Evolutionary conservation across 2,797 vertebrate species (phyloP).

Genomic region (Rhyacichthys aspro): DNA sequence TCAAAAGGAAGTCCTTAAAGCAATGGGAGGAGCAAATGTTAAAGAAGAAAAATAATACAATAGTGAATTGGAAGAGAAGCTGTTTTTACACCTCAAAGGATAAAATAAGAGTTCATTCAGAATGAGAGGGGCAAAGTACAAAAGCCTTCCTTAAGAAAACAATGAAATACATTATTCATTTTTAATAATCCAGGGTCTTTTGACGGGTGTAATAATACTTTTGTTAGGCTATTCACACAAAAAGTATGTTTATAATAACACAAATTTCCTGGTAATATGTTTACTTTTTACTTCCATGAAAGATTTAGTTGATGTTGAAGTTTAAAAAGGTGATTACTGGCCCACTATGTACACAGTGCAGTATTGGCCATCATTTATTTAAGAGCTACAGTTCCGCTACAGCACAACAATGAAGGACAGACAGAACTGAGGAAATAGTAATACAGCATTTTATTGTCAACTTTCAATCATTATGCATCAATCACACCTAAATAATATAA

Average conservation of each 20-base stretch:
- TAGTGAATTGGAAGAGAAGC: no score
- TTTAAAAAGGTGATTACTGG: slow-evolving; percentile 3
- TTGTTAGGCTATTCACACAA: no score
- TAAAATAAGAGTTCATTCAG: no score
- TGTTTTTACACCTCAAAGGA: no score
- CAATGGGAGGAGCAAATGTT: slow-evolving; percentile 49
- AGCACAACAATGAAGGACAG: slow-evolving; percentile 17
- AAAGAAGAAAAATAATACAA: no score
- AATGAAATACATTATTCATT: no score
- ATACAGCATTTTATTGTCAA: slow-evolving; percentile 31
- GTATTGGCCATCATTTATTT: slow-evolving; percentile 48
- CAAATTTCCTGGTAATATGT: no score
- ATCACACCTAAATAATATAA: background rate
- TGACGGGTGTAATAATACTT: no score
- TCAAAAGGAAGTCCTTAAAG: slow-evolving; percentile 43
- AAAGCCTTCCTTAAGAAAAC: no score
- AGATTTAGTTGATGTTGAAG: slow-evolving; percentile 24
- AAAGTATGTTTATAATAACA: no score
- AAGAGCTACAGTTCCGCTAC: slow-evolving; percentile 1
- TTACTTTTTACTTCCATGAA: slow-evolving; percentile 20
- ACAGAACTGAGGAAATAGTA: slow-evolving; percentile 9
- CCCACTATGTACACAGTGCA: slow-evolving; percentile 38
- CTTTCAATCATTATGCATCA: background rate
- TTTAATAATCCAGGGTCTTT: no score
- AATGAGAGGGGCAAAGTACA: no score